Percentiles rank a stretch among this genome's conserved stretches.
Conservation (phyloP, 2,797 vertebrate species). For the Anguilla obscura region DNA sequence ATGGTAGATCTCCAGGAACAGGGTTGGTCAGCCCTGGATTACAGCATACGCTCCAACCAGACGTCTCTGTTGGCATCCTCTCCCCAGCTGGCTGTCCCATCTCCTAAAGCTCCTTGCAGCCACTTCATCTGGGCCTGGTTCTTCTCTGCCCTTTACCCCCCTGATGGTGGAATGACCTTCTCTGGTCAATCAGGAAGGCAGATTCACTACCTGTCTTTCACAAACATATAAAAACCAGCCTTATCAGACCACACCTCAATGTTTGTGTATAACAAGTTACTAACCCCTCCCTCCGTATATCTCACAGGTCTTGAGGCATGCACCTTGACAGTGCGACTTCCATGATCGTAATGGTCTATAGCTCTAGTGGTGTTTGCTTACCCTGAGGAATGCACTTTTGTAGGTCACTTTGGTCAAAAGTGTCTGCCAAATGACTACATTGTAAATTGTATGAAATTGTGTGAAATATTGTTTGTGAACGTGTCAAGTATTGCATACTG, state of each 20-base stretch:
- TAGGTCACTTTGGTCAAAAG: not conserved
- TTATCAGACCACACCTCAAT: too few species aligned
- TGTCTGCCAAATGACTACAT: not conserved
- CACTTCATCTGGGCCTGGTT: too few species aligned
- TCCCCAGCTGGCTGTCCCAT: not conserved
- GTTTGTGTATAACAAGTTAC: too few species aligned
- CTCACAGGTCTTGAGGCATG: not conserved
- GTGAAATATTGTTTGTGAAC: not conserved
- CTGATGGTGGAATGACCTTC: too few species aligned
- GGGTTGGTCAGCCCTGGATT: too few species aligned
- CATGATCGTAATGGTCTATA: not conserved
- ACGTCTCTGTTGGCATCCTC: not conserved
- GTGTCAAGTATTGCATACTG: not conserved
- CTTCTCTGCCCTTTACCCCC: too few species aligned
- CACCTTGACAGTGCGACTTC: not conserved
- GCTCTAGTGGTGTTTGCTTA: not conserved
- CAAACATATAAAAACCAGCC: too few species aligned
- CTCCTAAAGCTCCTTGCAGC: not conserved
- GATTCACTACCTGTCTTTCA: too few species aligned
- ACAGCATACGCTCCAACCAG: not conserved
- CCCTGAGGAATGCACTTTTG: not conserved
- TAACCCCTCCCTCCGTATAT: too few species aligned
- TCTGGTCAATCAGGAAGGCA: too few species aligned
- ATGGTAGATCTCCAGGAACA: too few species aligned
- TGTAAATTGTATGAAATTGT: not conserved